Evolutionary conservation across 2,113 vertebrate species (phyloP), one percentile per base, ranked within the genome.

Genomic region (Albula goreensis): DNA sequence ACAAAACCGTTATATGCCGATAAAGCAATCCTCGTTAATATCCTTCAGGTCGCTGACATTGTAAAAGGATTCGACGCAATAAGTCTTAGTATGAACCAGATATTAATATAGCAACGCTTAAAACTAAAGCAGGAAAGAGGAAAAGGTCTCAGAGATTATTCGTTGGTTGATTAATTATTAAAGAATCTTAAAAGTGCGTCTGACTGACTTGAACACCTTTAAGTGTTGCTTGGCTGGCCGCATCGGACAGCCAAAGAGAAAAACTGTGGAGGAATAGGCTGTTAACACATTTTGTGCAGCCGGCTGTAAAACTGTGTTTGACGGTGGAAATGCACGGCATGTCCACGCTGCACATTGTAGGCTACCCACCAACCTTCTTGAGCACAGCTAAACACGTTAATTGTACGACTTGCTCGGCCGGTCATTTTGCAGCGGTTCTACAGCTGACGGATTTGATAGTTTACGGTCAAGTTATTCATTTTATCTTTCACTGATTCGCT

Each of bases 1-100:
- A 92, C 90, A 92, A 91, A 93, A 91, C 94, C 89, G 93, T 94
- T 8, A 74, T 74, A n/a, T 74, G 70, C n/a, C 70, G 70, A 74
- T 74, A 74, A 74, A 74, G 70, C n/a, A 74, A 74, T 9, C n/a
- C 70, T 74, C 31, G 70, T 85, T 74, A 80, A 11, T 52, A 50
- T 19, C 80, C 50, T 8, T 19, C 80, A 19, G 80, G 49, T 79
- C 48, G 49, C 41, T 79, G 5, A 79, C 17, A 79, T 17, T 12
- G 78, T 74, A 9, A 31, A 74, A 74, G n/a, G 70, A n/a, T 74
- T 74, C 19, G n/a, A 74, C 70, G 53, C 70, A 25, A 25, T 25
- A 74, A 3, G 63, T 70, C n/a, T 5, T 70, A n/a, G 22, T 22
- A 31, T 31, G 8, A 74, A 74, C n/a, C 70, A 9, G 17, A 74